A percentile compares a stretch with the other conserved stretches of the same genome.
Evolutionary conservation across 2,888 invertebrate species (phyloP).

Genomic region (Adelognathus sp.): DNA sequence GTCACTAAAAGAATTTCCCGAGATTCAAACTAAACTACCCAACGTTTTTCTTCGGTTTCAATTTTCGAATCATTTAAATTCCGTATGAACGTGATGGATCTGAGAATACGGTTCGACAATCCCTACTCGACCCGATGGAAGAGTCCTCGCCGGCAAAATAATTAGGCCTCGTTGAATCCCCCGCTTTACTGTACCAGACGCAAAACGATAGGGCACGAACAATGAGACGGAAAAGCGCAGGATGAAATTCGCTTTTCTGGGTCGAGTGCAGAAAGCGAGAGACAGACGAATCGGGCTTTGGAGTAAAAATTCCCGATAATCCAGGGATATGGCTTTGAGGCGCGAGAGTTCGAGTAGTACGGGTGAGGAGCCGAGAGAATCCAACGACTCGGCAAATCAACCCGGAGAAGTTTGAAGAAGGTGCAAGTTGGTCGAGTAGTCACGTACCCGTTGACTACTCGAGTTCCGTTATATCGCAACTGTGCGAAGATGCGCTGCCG

Average conservation of each 20-base stretch:
- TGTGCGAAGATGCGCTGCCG: constrained; percentile 34
- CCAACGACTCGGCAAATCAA: too few species aligned
- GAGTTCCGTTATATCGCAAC: constrained; percentile 29
- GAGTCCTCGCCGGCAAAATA: constrained; percentile 13
- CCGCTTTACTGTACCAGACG: not conserved
- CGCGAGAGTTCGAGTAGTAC: constrained; percentile 41
- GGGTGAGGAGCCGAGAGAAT: not conserved
- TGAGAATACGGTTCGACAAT: not conserved
- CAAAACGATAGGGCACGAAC: constrained; percentile 18
- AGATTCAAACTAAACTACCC: too few species aligned
- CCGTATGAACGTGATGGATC: not conserved
- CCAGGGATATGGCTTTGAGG: constrained; percentile 23
- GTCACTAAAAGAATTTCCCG: too few species aligned
- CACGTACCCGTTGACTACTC: constrained; percentile 59
- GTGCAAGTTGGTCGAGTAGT: constrained; percentile 52
- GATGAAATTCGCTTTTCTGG: constrained; percentile 44
- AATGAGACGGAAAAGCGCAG: constrained; percentile 8
- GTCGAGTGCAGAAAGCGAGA: constrained; percentile 50
- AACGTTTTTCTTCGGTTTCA: too few species aligned
- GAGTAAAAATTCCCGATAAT: constrained; percentile 52
- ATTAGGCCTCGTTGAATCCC: constrained; percentile 15
- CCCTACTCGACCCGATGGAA: not conserved
- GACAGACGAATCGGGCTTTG: not conserved
- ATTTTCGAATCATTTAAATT: not conserved
- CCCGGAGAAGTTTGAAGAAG: too few species aligned